Evolutionary conservation across 2,797 vertebrate species (phyloP).

Genomic region (Perodicticus potto): DNA sequence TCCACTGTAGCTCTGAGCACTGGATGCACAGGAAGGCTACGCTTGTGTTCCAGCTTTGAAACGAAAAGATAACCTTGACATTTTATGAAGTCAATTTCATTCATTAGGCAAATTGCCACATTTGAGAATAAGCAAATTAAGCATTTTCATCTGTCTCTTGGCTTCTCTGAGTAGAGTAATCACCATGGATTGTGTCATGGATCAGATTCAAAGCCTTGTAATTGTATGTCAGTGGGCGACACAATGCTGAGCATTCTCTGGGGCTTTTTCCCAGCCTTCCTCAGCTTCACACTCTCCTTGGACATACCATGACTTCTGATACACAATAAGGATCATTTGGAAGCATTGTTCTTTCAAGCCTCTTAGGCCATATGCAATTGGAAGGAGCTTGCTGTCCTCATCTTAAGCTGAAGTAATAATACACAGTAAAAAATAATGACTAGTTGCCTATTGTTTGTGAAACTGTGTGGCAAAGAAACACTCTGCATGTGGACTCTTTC

Average conservation of each 20-base stretch:
- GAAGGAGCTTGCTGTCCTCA: slow-evolving; percentile 69
- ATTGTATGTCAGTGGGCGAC: slow-evolving; percentile 80
- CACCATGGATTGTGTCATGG: slow-evolving; percentile 79
- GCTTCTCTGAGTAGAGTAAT: slow-evolving; percentile 75
- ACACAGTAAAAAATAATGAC: slow-evolving; percentile 73
- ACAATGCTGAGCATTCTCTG: slow-evolving; percentile 32
- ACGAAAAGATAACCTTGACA: slow-evolving; percentile 73
- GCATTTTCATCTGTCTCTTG: slow-evolving; percentile 77
- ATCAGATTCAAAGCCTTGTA: slow-evolving; percentile 76
- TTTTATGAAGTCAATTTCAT: slow-evolving; percentile 79
- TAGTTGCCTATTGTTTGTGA: slow-evolving; percentile 79
- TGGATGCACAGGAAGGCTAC: not conserved
- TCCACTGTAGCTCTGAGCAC: not conserved
- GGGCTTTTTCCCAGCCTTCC: slow-evolving; percentile 69
- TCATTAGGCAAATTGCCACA: slow-evolving; percentile 82
- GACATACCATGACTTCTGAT: slow-evolving; percentile 67
- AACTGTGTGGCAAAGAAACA: slow-evolving; percentile 72
- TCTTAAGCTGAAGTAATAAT: slow-evolving; percentile 76
- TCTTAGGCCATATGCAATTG: slow-evolving; percentile 73
- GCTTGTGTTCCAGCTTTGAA: slow-evolving; percentile 46
- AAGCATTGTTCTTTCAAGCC: slow-evolving; percentile 78
- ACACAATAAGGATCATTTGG: slow-evolving; percentile 79
- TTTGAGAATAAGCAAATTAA: slow-evolving; percentile 80
- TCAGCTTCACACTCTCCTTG: slow-evolving; percentile 57
- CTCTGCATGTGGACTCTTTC: slow-evolving; percentile 74